phyloP scores from a whole-genome alignment of 2,888 invertebrate species.

The Ctenicera cuprea region DNA sequence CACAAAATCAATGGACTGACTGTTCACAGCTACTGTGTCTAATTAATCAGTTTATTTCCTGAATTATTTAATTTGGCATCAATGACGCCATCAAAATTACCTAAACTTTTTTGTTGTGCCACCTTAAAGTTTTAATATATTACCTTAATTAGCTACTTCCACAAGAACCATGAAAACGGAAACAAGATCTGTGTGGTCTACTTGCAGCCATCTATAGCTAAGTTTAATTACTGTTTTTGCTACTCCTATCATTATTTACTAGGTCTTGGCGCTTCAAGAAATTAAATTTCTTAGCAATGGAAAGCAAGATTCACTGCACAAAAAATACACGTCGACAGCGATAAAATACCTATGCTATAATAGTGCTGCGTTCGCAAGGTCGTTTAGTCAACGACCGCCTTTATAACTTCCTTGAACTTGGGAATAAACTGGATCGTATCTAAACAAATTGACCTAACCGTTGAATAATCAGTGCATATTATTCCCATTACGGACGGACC shows the following conservation, averaged over 20 bases:
- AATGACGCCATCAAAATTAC: too few species aligned
- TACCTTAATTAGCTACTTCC: too few species aligned
- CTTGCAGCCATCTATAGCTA: background rate
- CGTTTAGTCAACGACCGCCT: conserved; percentile 69
- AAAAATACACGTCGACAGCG: background rate
- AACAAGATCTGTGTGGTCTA: too few species aligned
- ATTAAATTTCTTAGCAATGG: background rate
- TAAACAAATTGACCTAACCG: conserved; percentile 52
- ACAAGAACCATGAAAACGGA: too few species aligned
- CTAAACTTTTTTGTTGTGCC: too few species aligned
- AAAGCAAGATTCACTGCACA: conserved; percentile 2
- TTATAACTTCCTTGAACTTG: conserved; percentile 68
- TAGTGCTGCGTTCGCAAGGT: conserved; percentile 60
- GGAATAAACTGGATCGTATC: conserved; percentile 63
- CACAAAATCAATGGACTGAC: too few species aligned
- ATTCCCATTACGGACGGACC: conserved; percentile 43
- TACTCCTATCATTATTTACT: background rate
- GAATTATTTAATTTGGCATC: too few species aligned
- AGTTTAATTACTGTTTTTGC: conserved; percentile 5
- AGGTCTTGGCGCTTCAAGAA: conserved; percentile 1
- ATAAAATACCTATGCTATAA: conserved; percentile 37
- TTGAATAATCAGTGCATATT: conserved; percentile 49
- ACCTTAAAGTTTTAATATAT: too few species aligned
- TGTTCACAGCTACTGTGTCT: too few species aligned
- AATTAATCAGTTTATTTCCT: too few species aligned